Evolutionary conservation across 2,888 invertebrate genomes (phyloP).

Genomic region (Carpatolechia fugitivella): DNA sequence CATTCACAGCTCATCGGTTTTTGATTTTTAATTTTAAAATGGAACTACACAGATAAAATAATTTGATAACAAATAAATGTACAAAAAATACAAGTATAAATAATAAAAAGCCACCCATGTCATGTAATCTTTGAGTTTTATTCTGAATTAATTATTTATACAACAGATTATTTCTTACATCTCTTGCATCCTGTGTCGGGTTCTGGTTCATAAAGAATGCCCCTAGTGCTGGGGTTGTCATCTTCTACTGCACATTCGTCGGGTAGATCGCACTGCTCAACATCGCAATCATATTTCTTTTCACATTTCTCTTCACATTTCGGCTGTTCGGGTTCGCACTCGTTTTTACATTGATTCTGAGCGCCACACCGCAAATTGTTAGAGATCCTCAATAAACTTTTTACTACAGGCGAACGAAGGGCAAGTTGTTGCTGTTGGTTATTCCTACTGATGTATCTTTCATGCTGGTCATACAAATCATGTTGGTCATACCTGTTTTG

Average conservation of each 20-base stretch:
- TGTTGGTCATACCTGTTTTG: neutral
- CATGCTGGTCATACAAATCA: neutral
- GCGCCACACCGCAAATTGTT: neutral
- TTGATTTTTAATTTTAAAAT: no score
- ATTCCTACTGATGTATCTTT: neutral
- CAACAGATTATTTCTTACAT: conserved; percentile 2
- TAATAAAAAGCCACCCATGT: neutral
- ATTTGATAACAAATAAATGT: no score
- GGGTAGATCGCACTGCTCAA: conserved; percentile 17
- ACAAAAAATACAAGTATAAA: no score
- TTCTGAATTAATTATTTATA: neutral
- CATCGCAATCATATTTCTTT: conserved; percentile 16
- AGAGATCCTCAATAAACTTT: neutral
- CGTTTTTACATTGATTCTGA: conserved; percentile 16
- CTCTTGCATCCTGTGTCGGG: conserved; percentile 13
- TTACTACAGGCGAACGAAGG: neutral
- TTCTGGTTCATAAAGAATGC: conserved; percentile 6
- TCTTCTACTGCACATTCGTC: conserved; percentile 9
- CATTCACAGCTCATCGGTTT: no score
- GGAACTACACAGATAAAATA: no score
- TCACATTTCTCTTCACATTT: conserved; percentile 27
- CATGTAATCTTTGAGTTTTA: neutral
- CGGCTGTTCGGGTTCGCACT: conserved; percentile 24
- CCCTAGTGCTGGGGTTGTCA: conserved; percentile 22
- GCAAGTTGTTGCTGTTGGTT: neutral